These are phyloP conservation scores for Physocephala rufipes DNA, from an alignment of 2,888 invertebrate species.

Conservation along the genomic window DNA sequence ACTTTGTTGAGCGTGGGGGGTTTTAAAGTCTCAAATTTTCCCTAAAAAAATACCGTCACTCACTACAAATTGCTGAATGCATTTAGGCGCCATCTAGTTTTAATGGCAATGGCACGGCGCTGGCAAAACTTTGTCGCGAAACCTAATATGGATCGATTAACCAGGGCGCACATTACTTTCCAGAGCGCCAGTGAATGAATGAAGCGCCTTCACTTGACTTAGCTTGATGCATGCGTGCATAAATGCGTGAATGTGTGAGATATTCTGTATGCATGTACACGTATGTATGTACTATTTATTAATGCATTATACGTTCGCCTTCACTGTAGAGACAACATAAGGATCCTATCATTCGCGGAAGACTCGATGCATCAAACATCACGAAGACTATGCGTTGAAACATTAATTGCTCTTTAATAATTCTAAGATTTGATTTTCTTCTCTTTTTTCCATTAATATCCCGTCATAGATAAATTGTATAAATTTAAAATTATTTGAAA, in stretches of 20 bases:
- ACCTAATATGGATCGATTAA: constrained; percentile 57
- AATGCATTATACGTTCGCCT: neutral
- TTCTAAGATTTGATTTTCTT: constrained; percentile 4
- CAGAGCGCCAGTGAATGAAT: constrained; percentile 13
- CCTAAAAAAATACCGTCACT: no score
- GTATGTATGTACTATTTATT: neutral
- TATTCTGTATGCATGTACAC: neutral
- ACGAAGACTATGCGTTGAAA: neutral
- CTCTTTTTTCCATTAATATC: no score
- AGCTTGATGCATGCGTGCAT: constrained; percentile 44
- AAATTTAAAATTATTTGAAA: no score
- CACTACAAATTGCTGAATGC: no score
- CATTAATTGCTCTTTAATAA: constrained; percentile 33
- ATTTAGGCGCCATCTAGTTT: no score
- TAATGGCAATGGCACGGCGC: constrained; percentile 50
- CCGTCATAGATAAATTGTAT: no score
- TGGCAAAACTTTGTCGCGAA: constrained; percentile 54
- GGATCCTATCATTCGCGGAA: constrained; percentile 4
- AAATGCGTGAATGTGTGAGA: neutral
- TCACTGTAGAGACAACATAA: neutral
- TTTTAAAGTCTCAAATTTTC: no score
- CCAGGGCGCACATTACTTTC: constrained; percentile 22
- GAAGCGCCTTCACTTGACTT: constrained; percentile 52
- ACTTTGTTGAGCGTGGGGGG: no score
- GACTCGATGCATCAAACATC: neutral